Evolutionary conservation across 1,140 invertebrate genomes (phyloP).

Genomic region (Cardiocondyla obscurior): DNA sequence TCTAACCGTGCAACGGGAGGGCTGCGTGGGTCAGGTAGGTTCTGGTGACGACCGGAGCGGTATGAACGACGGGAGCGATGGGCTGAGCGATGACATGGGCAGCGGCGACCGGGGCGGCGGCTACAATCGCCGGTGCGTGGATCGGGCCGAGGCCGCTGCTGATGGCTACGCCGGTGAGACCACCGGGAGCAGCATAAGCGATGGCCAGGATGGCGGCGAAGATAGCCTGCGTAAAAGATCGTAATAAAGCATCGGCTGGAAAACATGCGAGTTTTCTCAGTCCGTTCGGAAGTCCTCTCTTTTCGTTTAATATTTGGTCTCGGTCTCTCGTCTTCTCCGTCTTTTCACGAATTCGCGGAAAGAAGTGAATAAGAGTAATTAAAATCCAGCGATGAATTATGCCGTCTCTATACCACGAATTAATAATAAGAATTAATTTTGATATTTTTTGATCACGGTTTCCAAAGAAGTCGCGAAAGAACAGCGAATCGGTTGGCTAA

Average conservation of each 20-base stretch:
- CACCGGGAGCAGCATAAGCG: constrained; percentile 78
- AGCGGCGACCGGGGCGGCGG: constrained; percentile 68
- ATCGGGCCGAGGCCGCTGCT: constrained; percentile 77
- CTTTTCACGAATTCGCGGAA: too few relatives aligned
- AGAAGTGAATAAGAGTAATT: background rate
- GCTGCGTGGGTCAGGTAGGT: constrained; percentile 79
- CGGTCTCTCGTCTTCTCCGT: too few relatives aligned
- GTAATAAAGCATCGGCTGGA: too few relatives aligned
- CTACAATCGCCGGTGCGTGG: constrained; percentile 75
- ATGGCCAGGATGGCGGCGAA: constrained; percentile 80
- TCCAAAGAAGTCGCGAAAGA: constrained; percentile 8
- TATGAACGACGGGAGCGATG: constrained; percentile 74
- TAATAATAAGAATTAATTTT: too few relatives aligned
- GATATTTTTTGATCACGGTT: background rate
- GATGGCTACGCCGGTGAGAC: constrained; percentile 76
- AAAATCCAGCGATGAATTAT: background rate
- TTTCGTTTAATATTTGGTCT: too few relatives aligned
- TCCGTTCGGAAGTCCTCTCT: background rate
- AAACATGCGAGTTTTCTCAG: too few relatives aligned
- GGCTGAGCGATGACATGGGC: constrained; percentile 70
- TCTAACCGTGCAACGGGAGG: constrained; percentile 74
- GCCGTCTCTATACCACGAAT: background rate
- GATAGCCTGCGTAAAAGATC: constrained; percentile 71
- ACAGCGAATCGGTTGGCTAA: constrained; percentile 56
- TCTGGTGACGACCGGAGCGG: constrained; percentile 78